These are phyloP conservation scores for Metellina segmentata DNA, from an alignment of 2,888 invertebrate species.

Conservation along the genomic window DNA sequence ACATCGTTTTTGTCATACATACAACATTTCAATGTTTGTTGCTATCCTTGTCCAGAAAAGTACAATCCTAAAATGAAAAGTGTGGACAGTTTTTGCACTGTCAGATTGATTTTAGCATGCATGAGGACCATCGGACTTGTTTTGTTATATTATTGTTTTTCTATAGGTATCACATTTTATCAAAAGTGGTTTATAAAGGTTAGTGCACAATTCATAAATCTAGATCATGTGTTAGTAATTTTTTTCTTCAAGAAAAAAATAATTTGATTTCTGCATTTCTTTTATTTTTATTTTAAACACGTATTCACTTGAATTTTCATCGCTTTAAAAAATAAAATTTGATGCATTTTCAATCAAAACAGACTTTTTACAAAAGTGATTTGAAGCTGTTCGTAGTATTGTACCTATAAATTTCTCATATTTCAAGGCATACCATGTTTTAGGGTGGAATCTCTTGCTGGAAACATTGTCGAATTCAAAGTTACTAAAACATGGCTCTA, in stretches of 20 bases:
- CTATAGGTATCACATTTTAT: constrained; percentile 97
- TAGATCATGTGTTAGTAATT: not conserved
- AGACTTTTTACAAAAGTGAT: too few species aligned
- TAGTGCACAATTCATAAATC: constrained; percentile 78
- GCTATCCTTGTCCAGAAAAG: constrained; percentile 52
- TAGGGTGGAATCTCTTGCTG: too few species aligned
- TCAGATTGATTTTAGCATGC: constrained; percentile 58
- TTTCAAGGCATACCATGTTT: too few species aligned
- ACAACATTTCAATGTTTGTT: constrained; percentile 67
- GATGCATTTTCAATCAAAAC: not conserved
- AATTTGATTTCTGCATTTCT: not conserved
- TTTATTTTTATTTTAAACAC: not conserved
- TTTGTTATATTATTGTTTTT: constrained; percentile 92
- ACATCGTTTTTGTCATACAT: constrained; percentile 68
- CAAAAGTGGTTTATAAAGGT: constrained; percentile 95
- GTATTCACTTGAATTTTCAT: not conserved
- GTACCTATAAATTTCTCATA: too few species aligned
- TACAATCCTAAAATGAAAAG: constrained; percentile 72
- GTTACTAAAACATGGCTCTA: too few species aligned
- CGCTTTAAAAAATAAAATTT: not conserved
- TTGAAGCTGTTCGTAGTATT: too few species aligned
- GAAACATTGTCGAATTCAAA: too few species aligned
- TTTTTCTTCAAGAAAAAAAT: not conserved
- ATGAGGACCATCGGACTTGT: constrained; percentile 84
- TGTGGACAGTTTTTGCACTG: constrained; percentile 68